Conservation (phyloP, 2,797 vertebrate genomes). For the Neosilurus hyrtlii region DNA sequence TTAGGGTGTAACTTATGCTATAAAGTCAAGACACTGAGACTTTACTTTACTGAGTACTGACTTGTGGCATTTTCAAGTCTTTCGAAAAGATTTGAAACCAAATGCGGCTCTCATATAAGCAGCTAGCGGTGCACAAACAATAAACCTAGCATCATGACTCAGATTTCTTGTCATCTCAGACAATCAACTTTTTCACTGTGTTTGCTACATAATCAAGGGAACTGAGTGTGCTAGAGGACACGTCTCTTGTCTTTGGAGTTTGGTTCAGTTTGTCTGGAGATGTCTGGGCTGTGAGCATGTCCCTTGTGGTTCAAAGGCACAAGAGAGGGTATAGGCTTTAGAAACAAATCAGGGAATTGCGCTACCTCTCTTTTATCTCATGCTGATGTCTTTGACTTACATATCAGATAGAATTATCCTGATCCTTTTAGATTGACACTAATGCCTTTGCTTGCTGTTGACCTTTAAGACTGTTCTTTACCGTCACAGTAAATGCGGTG, state of each 20-base stretch:
- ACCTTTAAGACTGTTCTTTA: slow-evolving; percentile 45
- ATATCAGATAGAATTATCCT: slow-evolving; percentile 40
- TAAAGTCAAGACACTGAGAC: slow-evolving; percentile 7
- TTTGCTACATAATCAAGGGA: slow-evolving; percentile 21
- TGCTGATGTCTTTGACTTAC: slow-evolving; percentile 29
- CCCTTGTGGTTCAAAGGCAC: slow-evolving; percentile 39
- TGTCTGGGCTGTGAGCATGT: slow-evolving; percentile 33
- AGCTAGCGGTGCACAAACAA: slow-evolving; percentile 1
- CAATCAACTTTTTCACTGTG: slow-evolving; percentile 16
- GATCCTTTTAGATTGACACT: slow-evolving; percentile 43
- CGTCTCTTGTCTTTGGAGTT: slow-evolving; percentile 15
- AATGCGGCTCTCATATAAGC: not conserved
- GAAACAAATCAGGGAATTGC: not conserved
- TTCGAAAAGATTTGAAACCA: not conserved
- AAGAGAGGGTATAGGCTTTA: slow-evolving; percentile 9
- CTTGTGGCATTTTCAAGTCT: slow-evolving; percentile 12
- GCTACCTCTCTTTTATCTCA: slow-evolving; percentile 25
- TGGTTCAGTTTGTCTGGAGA: slow-evolving; percentile 25
- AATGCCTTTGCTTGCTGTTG: slow-evolving; percentile 42
- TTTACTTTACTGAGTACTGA: not conserved
- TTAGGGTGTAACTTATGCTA: not conserved
- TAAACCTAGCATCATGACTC: slow-evolving; percentile 30
- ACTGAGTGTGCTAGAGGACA: slow-evolving; percentile 8
- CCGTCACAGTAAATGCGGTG: slow-evolving; percentile 33
- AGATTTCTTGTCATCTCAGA: slow-evolving; percentile 25